Conservation (phyloP, 1,140 invertebrate species). For the Pectinophora gossypiella region DNA sequence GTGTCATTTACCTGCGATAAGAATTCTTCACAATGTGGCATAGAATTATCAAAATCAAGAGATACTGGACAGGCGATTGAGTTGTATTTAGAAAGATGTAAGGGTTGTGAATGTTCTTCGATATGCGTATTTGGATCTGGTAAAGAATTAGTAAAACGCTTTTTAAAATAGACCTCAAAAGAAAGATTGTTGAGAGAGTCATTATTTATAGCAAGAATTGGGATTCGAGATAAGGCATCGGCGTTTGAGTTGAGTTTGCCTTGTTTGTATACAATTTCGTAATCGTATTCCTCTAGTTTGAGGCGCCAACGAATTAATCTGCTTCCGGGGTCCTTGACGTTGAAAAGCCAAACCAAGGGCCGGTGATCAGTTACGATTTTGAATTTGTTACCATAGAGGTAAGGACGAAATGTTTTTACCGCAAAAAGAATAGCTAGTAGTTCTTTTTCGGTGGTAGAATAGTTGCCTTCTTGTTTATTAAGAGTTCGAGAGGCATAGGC, state of each 20-base stretch:
- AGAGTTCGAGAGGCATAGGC: constrained; percentile 39
- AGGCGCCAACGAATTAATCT: constrained; percentile 73
- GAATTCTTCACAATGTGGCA: constrained; percentile 28
- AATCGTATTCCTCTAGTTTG: constrained; percentile 62
- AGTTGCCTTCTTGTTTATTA: constrained; percentile 25
- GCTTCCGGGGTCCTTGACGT: constrained; percentile 60
- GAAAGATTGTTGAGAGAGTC: constrained; percentile 15
- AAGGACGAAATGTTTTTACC: constrained; percentile 69
- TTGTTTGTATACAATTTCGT: constrained; percentile 61
- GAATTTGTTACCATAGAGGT: constrained; percentile 66
- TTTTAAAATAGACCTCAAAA: constrained; percentile 25
- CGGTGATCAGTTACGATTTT: constrained; percentile 71
- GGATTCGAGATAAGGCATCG: constrained; percentile 46
- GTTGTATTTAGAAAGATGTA: constrained; percentile 20
- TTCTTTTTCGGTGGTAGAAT: constrained; percentile 32
- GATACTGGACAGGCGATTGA: constrained; percentile 21
- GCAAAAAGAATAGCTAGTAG: constrained; percentile 50
- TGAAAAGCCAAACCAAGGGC: constrained; percentile 67
- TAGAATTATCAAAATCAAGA: constrained; percentile 26
- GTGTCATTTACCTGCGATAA: constrained; percentile 20
- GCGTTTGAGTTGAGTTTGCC: constrained; percentile 51
- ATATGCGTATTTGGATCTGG: constrained; percentile 13
- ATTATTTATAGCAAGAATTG: constrained; percentile 17
- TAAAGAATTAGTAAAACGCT: constrained; percentile 17
- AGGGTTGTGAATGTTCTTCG: constrained; percentile 16